phyloP scores from a whole-genome alignment of 2,797 vertebrate species.

The Heteromormyrus szaboi region DNA sequence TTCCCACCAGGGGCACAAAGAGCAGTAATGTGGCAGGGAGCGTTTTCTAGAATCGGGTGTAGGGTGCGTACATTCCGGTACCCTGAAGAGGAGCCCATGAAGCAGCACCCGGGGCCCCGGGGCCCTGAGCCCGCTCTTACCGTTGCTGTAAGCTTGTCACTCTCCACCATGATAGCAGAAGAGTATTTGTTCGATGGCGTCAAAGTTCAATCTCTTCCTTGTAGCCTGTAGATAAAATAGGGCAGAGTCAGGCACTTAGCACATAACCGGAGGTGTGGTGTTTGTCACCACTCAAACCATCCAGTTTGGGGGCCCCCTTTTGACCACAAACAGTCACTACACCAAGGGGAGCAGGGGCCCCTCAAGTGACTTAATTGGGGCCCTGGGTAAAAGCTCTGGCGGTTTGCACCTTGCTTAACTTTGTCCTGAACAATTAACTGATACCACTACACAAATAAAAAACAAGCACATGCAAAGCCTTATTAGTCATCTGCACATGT shows the following conservation, averaged over 20 bases:
- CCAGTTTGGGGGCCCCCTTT: not conserved
- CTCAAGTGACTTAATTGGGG: not conserved
- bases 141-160: constrained; percentile 60
- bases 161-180: constrained; percentile 55
- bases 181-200: constrained; percentile 66
- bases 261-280: not conserved
- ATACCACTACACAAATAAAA: not conserved
- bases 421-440: not conserved
- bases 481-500: not conserved
- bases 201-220: constrained; percentile 38
- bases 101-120: too few species aligned
- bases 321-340: not conserved
- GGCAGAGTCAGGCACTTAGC: not conserved
- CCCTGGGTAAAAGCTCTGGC: not conserved
- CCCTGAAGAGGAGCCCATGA: not conserved
- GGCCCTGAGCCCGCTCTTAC: constrained; percentile 43
- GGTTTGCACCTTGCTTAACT: not conserved
- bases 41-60: not conserved
- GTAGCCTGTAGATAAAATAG: constrained; percentile 39
- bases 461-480: not conserved
- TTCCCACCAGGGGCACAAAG: not conserved
- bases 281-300: not conserved
- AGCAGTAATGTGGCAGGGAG: not conserved
- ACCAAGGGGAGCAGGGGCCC: not conserved
- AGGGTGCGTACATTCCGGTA: not conserved